These are phyloP conservation scores for Lamprotornis superbus DNA, from an alignment of 2,113 vertebrate genomes.

Conservation along the genomic window DNA sequence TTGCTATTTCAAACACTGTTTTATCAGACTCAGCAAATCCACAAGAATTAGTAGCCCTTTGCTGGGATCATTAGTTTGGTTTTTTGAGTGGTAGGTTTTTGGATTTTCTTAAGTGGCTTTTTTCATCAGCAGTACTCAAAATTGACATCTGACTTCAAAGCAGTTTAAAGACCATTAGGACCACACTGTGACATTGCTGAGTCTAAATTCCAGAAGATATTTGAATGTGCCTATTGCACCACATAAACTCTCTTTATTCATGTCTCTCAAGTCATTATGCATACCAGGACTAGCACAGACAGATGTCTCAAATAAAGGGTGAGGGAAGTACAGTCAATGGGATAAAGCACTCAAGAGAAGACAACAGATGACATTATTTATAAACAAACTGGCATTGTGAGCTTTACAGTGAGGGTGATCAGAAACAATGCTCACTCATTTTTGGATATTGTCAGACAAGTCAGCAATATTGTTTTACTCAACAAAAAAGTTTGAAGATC, in stretches of 20 bases:
- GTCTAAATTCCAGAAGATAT: neutral
- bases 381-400: neutral
- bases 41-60: neutral
- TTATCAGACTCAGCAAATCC: conserved; percentile 8
- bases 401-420: neutral
- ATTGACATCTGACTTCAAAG: conserved; percentile 4
- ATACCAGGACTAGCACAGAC: neutral
- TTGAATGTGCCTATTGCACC: neutral
- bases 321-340: neutral
- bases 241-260: neutral
- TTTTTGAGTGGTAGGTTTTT: neutral
- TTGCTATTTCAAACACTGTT: neutral
- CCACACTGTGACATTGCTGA: neutral
- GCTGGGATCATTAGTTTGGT: neutral
- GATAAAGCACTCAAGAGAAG: conserved; percentile 1
- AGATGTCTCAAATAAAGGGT: conserved; percentile 27
- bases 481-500: neutral
- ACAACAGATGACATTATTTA: conserved; percentile 27
- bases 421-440: neutral
- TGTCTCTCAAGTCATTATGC: conserved; percentile 3
- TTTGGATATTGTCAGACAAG: neutral
- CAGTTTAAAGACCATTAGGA: conserved; percentile 16
- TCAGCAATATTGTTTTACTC: neutral
- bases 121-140: neutral
- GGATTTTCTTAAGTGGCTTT: neutral